Evolutionary conservation across 2,888 invertebrate species (phyloP).

Genomic region (Allophyes oxyacanthae): DNA sequence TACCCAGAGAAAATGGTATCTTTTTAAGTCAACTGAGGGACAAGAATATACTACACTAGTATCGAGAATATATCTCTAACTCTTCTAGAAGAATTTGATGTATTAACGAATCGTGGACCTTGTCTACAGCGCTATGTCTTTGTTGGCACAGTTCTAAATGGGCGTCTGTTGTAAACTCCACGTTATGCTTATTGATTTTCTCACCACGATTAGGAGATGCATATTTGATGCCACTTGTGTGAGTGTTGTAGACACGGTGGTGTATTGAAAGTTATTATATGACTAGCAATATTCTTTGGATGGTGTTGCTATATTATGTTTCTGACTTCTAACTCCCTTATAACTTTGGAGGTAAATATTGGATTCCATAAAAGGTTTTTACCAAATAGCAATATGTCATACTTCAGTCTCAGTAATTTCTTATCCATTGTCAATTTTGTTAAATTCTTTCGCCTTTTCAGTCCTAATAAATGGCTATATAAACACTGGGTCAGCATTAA

Average conservation of each 20-base stretch:
- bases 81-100: constrained; percentile 14
- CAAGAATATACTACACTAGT: constrained; percentile 2
- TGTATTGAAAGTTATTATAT: not conserved
- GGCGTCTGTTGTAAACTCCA: constrained; percentile 29
- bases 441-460: not conserved
- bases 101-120: constrained; percentile 30
- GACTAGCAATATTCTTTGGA: not conserved
- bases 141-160: constrained; percentile 33
- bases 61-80: not conserved
- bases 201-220: constrained; percentile 40
- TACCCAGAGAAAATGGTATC: constrained; percentile 8
- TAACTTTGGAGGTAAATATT: not conserved
- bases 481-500: constrained; percentile 12
- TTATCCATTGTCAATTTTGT: not conserved
- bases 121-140: constrained; percentile 15
- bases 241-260: constrained; percentile 9
- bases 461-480: not conserved
- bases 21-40: constrained; percentile 14
- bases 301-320: too few species aligned
- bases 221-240: constrained; percentile 36
- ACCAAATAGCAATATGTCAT: too few species aligned
- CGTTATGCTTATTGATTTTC: constrained; percentile 49
- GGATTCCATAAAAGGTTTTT: too few species aligned
- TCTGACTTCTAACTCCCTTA: not conserved
- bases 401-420: not conserved